These are phyloP conservation scores for Frieseomelitta varia DNA, from an alignment of 1,140 invertebrate species.

Conservation along the genomic window DNA sequence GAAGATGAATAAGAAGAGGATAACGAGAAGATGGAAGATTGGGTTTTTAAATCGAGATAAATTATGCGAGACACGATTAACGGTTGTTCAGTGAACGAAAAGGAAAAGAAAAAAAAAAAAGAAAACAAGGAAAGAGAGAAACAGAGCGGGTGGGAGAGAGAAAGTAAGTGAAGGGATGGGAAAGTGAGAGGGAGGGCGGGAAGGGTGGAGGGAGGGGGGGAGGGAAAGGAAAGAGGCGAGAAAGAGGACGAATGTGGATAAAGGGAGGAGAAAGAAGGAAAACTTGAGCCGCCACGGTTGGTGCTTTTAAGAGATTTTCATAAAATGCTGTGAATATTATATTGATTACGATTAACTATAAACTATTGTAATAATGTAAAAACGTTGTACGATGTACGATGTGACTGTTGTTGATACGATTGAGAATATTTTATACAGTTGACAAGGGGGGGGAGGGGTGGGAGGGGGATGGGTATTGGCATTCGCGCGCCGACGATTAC, in stretches of 20 bases:
- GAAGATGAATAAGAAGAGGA: conserved; percentile 45
- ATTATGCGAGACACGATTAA: conserved; percentile 1
- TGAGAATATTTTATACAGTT: conserved; percentile 82
- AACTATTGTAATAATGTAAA: conserved; percentile 81
- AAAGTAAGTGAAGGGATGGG: not conserved
- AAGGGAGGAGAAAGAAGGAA: not conserved
- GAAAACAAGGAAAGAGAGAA: not conserved
- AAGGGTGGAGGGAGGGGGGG: too few relatives aligned
- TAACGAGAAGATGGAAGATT: conserved; percentile 28
- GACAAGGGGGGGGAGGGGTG: conserved; percentile 49
- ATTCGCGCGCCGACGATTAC: conserved; percentile 32
- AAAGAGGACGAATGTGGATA: conserved; percentile 2
- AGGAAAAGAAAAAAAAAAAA: too few relatives aligned
- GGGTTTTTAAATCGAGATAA: conserved; percentile 26
- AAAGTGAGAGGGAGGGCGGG: rapidly evolving
- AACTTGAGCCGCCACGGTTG: conserved; percentile 77
- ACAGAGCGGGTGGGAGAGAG: not conserved
- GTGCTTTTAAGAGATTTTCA: conserved; percentile 82
- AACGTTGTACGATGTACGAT: conserved; percentile 80
- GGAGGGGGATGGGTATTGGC: conserved; percentile 52
- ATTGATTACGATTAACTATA: conserved; percentile 81
- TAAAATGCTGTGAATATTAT: conserved; percentile 83
- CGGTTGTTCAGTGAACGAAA: not conserved
- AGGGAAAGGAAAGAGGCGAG: not conserved
- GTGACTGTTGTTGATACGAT: conserved; percentile 81